Conservation (phyloP, 2,113 vertebrate genomes). For the Phrynosoma blainvillii region DNA sequence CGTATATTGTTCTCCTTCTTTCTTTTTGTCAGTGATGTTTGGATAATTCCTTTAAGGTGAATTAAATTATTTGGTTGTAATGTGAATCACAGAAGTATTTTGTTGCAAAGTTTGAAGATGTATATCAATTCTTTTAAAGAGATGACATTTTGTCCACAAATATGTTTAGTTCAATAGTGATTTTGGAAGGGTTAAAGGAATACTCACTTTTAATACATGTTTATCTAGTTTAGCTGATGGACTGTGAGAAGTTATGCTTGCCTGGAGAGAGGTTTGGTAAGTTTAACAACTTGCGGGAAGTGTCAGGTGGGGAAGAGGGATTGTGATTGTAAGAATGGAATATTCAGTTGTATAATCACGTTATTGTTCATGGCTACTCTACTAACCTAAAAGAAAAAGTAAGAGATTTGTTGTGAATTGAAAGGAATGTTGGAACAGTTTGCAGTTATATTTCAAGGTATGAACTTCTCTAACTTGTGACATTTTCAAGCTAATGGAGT, state of each 20-base stretch:
- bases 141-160: constrained; percentile 5
- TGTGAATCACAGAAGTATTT: background rate
- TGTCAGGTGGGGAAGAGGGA: background rate
- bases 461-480: too few species aligned
- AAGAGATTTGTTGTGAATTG: background rate
- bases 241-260: constrained; percentile 20
- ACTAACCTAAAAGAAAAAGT: background rate
- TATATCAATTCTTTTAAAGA: background rate
- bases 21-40: background rate
- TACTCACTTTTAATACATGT: constrained; percentile 19
- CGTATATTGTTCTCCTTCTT: background rate
- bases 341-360: constrained; percentile 19
- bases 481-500: too few species aligned
- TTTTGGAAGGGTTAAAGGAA: constrained; percentile 19
- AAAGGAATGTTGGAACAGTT: background rate
- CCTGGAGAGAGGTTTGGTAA: constrained; percentile 49
- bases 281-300: background rate
- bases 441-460: background rate
- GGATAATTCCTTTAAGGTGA: background rate
- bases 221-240: constrained; percentile 52
- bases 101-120: background rate
- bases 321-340: constrained; percentile 22
- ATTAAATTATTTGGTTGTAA: background rate
- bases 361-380: constrained; percentile 22
- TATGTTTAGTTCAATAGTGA: background rate